phyloP scores from a whole-genome alignment of 2,888 invertebrate species.

The Microctonus hyperodae region DNA sequence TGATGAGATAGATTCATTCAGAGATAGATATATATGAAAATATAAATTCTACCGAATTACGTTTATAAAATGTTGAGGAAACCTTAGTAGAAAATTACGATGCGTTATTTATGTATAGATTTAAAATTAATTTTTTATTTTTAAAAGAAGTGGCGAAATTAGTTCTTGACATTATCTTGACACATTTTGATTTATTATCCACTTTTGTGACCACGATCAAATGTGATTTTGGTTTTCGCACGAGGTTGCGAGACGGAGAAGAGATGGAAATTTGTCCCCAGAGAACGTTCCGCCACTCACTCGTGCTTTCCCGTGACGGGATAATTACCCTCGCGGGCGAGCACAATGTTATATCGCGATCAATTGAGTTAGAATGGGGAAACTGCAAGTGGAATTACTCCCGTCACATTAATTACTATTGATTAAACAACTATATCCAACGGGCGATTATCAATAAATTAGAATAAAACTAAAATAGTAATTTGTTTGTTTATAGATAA shows the following conservation, averaged over 20 bases:
- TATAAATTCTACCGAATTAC: too few relatives aligned
- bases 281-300: constrained; percentile 28
- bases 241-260: constrained; percentile 29
- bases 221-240: not conserved
- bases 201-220: not conserved
- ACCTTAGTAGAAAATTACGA: not conserved
- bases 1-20: not conserved
- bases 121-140: not conserved
- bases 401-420: constrained; percentile 21
- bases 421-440: constrained; percentile 31
- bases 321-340: constrained; percentile 17
- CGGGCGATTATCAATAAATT: constrained; percentile 23
- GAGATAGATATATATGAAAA: not conserved
- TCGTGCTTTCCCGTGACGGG: constrained; percentile 13
- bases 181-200: not conserved
- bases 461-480: too few relatives aligned
- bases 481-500: too few relatives aligned
- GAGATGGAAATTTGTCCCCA: constrained; percentile 34
- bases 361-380: constrained; percentile 21
- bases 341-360: constrained; percentile 12
- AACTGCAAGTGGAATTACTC: constrained; percentile 8
- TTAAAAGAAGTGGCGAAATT: too few relatives aligned
- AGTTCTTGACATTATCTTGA: too few relatives aligned
- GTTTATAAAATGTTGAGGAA: not conserved
- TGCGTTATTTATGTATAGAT: not conserved